Evolutionary conservation across 2,113 vertebrate genomes (phyloP).

Genomic region (Bucco capensis): DNA sequence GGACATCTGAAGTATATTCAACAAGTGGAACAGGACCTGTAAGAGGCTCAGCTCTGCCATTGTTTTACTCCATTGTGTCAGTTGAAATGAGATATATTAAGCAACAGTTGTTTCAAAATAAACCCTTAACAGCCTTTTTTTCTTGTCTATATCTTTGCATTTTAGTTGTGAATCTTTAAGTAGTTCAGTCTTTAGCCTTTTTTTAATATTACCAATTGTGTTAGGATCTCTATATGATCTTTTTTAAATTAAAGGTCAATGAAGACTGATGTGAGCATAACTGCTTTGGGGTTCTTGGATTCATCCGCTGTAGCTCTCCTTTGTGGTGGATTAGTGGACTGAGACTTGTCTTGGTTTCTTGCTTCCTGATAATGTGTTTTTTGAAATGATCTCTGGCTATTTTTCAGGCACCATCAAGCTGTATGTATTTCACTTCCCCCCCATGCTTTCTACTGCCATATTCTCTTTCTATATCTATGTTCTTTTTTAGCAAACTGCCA

Average conservation of each 20-base stretch:
- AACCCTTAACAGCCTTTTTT: neutral
- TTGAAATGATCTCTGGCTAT: neutral
- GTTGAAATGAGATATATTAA: neutral
- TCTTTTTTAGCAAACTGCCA: neutral
- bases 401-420: neutral
- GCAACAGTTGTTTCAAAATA: neutral
- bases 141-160: neutral
- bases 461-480: neutral
- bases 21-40: neutral
- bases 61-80: neutral
- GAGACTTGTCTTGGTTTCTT: neutral
- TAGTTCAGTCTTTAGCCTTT: too few species aligned
- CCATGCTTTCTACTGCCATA: neutral
- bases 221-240: neutral
- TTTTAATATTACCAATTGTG: neutral
- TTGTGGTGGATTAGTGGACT: neutral
- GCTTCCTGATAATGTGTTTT: neutral
- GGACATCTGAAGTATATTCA: neutral
- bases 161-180: neutral
- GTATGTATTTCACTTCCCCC: neutral
- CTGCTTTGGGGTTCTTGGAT: neutral
- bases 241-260: neutral
- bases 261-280: neutral
- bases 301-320: neutral
- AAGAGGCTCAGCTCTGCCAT: neutral